Conservation (phyloP, 2,113 vertebrate species). For the Capreolus pygargus region DNA sequence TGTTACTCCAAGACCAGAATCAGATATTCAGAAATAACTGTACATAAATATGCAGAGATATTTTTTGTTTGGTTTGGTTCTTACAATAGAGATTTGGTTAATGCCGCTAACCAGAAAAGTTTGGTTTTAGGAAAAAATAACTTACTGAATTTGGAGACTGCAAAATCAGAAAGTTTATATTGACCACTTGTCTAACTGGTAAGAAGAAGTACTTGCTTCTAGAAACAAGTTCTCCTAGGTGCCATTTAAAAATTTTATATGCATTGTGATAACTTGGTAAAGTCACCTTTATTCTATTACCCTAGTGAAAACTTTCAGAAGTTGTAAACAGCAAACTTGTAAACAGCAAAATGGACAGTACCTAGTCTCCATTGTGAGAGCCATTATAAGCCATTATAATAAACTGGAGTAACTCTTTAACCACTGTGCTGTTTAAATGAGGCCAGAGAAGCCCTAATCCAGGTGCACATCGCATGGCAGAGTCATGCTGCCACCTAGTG, state of each 20-base stretch:
- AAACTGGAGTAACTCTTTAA: not conserved
- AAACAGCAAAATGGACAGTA: not conserved
- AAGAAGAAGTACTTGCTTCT: not conserved
- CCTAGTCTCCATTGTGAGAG: not conserved
- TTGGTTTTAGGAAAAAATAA: not conserved
- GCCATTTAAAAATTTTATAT: not conserved
- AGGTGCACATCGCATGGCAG: not conserved
- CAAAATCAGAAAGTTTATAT: not conserved
- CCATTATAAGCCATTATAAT: not conserved
- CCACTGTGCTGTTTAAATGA: not conserved
- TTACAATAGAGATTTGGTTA: not conserved
- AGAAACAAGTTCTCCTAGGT: not conserved
- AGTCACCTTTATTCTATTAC: not conserved
- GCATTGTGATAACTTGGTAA: not conserved
- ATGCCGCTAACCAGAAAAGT: not conserved
- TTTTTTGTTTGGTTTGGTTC: not conserved
- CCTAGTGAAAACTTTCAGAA: not conserved
- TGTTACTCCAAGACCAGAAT: not conserved
- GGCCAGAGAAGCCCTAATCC: not conserved
- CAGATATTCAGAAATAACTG: not conserved
- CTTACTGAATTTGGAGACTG: not conserved
- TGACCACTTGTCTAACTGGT: not conserved
- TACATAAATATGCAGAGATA: not conserved
- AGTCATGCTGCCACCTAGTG: slow-evolving; percentile 62
- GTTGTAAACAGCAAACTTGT: not conserved